Conservation (phyloP, 2,888 invertebrate species). For the Dicroscelio sp. region DNA sequence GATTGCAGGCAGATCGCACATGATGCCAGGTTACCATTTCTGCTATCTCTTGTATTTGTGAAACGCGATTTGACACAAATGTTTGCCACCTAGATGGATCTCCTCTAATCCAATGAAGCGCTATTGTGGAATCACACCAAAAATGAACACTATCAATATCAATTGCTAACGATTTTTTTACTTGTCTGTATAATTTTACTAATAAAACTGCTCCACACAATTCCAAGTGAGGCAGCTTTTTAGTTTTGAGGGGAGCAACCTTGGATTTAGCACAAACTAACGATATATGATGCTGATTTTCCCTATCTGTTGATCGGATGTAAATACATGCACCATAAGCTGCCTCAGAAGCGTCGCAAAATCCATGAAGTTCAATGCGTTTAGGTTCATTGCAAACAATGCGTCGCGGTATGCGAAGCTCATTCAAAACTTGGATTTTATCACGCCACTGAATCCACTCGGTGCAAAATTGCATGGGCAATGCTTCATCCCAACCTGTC, state of each 20-base stretch:
- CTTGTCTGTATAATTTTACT: not conserved
- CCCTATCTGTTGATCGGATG: no score
- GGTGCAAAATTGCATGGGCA: not conserved
- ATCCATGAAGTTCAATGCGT: constrained; percentile 63
- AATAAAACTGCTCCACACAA: not conserved
- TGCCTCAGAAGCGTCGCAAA: no score
- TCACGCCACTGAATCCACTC: constrained; percentile 1
- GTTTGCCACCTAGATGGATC: constrained; percentile 2
- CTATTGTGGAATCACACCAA: constrained; percentile 13
- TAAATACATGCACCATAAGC: no score
- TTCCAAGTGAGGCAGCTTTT: not conserved
- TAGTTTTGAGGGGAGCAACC: no score
- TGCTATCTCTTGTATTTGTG: constrained; percentile 35
- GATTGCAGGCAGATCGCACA: constrained; percentile 47
- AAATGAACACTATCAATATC: constrained; percentile 49
- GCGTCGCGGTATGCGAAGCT: constrained; percentile 65
- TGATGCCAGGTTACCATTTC: constrained; percentile 8
- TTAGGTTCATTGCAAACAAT: constrained; percentile 17
- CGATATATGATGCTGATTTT: no score
- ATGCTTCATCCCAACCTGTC: not conserved
- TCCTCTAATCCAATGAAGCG: not conserved
- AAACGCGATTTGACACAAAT: constrained; percentile 30
- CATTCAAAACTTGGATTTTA: constrained; percentile 61
- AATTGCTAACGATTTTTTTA: not conserved
- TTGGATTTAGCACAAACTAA: no score